Base-by-base conservation (phyloP, 2,888 invertebrate genomes). In the Ferrisia virgata region DNA sequence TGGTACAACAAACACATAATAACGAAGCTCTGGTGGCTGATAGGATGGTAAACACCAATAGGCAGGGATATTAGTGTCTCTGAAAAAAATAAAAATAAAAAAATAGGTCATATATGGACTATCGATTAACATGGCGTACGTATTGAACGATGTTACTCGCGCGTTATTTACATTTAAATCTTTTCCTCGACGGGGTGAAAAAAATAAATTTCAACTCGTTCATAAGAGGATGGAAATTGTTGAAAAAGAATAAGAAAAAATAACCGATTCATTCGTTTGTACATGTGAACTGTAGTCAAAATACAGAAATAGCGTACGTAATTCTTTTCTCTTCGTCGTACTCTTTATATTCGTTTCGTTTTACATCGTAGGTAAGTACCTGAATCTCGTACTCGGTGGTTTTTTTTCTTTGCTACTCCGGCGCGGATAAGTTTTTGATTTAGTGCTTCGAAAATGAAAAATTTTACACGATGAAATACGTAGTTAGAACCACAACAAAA, bases 81-180 rank as follows among this genome's bases (percentile, higher is more conserved):
- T 64, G 64, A 22, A 64, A 64, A n/a, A n/a, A n/a, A n/a, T n/a
- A n/a, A n/a, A n/a, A n/a, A n/a, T n/a, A n/a, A n/a, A n/a, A n/a
- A 64, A 64, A 64, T 64, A 64, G 64, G 64, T 64, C 64, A 64
- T 64, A 64, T 64, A 64, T 64, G 64, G 64, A 28, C 28, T 31
- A 64, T 64, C 64, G 64, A 64, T 64, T 64, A 64, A 64, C 28
- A 28, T 13, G n/a, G 64, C 13, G 28, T 64, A 53, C 53, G 64
- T 64, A 64, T 64, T 15, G 64, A 28, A 28, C 64, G 28, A 64
- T 15, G 58, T 53, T 53, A 6, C 15, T 15, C 28, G 3, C 31
- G 28, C 15, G 58, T 53, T 53, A 6, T 15, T 15, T 18, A 3
- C 31, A 64, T 64, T 64, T 64, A 31, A 64, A 64, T 64, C 64